These are phyloP conservation scores for Cepaea hortensis DNA, from an alignment of 2,888 invertebrate species.

Conservation along the genomic window DNA sequence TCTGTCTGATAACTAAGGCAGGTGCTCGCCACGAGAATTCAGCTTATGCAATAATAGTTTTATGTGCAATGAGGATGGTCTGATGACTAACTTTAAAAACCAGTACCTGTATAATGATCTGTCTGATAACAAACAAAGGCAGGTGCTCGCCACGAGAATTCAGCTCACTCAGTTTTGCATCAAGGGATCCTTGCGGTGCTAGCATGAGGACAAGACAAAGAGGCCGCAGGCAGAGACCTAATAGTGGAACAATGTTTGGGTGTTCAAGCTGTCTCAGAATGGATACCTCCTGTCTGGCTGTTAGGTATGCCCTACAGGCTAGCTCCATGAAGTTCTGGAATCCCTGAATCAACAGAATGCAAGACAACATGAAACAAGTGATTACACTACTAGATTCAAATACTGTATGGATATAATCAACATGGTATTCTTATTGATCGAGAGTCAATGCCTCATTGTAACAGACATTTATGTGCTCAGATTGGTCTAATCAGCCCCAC, in stretches of 20 bases:
- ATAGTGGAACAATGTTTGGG: conserved; percentile 92
- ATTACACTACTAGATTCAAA: no score
- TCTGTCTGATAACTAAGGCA: conserved; percentile 89
- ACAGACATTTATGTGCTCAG: no score
- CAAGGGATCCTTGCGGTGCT: conserved; percentile 94
- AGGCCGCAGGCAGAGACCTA: conserved; percentile 92
- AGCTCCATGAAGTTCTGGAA: conserved; percentile 61
- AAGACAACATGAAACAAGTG: neutral
- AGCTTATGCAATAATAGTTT: conserved; percentile 79
- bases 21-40: conserved; percentile 87
- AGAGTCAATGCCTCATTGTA: no score
- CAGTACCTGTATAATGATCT: conserved; percentile 87
- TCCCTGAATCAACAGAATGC: conserved; percentile 52
- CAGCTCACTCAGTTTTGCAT: conserved; percentile 88
- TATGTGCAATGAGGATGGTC: no score
- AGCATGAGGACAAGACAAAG: conserved; percentile 91
- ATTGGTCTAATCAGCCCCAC: no score
- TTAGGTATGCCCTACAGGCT: conserved; percentile 88
- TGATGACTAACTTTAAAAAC: neutral
- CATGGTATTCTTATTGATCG: no score
- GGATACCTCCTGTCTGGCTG: conserved; percentile 93
- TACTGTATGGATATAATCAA: no score
- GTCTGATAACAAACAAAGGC: conserved; percentile 87
- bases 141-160: conserved; percentile 89
- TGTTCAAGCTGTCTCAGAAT: conserved; percentile 92